phyloP scores from a whole-genome alignment of 2,113 vertebrate genomes.

The Lichenostomus cassidix region DNA sequence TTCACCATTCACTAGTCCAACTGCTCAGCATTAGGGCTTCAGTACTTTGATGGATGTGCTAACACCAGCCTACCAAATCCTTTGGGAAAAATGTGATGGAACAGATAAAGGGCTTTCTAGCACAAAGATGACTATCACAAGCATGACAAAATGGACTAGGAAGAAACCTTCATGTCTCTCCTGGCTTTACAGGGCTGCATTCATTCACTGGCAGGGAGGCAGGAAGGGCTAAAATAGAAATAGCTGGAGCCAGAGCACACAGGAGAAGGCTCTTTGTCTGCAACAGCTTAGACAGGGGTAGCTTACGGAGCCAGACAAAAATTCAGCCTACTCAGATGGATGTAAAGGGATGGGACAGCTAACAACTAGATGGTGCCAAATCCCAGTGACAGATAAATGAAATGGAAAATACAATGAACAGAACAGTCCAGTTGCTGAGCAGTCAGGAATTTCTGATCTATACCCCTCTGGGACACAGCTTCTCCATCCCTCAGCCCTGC shows the following conservation, averaged over 20 bases:
- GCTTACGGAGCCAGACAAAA: neutral
- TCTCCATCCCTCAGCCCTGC: neutral
- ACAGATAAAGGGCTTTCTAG: neutral
- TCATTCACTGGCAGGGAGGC: neutral
- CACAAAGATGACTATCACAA: neutral
- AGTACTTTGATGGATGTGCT: neutral
- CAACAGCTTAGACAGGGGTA: neutral
- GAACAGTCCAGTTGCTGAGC: neutral
- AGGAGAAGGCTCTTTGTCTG: neutral
- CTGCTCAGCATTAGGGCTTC: neutral
- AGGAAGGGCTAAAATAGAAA: neutral
- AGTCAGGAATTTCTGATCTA: neutral
- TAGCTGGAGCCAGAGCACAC: neutral
- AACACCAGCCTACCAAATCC: neutral
- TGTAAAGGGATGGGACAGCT: neutral
- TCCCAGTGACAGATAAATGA: neutral
- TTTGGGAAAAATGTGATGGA: neutral
- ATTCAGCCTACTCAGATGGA: neutral
- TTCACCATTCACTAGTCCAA: neutral
- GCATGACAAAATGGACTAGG: neutral
- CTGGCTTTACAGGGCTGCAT: neutral
- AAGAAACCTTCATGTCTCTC: neutral
- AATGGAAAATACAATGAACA: neutral
- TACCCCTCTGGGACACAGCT: neutral
- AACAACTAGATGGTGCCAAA: neutral